Evolutionary conservation across 2,113 vertebrate genomes (phyloP).

Genomic region (Diglossa brunneiventris): DNA sequence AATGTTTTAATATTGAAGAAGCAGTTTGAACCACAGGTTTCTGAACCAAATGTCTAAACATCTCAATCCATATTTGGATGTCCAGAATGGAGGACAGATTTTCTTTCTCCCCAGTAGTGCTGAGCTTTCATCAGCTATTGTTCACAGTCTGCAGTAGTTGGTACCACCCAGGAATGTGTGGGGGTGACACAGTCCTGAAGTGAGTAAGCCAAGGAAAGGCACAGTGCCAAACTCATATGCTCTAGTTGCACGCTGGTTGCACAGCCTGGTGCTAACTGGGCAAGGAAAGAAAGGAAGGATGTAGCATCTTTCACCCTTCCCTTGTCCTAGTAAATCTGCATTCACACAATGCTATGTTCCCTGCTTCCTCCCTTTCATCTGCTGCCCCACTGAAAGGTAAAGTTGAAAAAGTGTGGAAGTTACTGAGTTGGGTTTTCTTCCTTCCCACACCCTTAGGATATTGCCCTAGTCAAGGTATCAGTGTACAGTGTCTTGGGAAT

Average conservation of each 20-base stretch:
- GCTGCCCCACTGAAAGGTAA: not conserved
- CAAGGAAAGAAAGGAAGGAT: not conserved
- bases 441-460: not conserved
- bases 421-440: not conserved
- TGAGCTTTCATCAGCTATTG: not conserved
- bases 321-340: not conserved
- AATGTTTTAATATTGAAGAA: not conserved
- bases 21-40: not conserved
- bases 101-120: not conserved
- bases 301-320: not conserved
- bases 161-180: not conserved
- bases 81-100: not conserved
- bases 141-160: slow-evolving; percentile 11
- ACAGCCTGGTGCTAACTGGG: not conserved
- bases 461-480: not conserved
- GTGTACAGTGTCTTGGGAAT: not conserved
- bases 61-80: not conserved
- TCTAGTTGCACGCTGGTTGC: not conserved
- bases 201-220: not conserved
- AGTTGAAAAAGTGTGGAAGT: not conserved
- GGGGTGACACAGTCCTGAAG: not conserved
- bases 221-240: not conserved
- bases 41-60: not conserved
- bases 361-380: not conserved
- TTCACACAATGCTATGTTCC: not conserved